Evolutionary conservation across 2,797 vertebrate genomes (phyloP), one percentile per base, ranked within the genome.

Genomic region (Muscicapa striata): DNA sequence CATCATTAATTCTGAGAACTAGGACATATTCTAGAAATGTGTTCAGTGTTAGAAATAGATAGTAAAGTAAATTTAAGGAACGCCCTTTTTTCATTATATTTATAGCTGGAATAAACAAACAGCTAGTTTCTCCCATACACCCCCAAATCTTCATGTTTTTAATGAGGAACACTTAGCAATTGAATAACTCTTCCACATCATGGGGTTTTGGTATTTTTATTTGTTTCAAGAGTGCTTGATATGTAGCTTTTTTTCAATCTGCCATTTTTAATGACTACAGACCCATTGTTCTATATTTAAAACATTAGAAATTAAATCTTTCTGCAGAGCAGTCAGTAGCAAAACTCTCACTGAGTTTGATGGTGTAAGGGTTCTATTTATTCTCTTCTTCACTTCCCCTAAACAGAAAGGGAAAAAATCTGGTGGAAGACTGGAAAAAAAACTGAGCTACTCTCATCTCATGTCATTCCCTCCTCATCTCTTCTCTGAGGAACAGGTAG

Each of bases 11-110:
- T 88, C 55, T 1, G 3, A 93, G 57, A 95, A 85, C 41, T 11
- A 73, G 15, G 19, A 51, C 26, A 4, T 54, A 66, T 52, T 67
- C 48, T 82, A 94, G 62, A 85, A 92, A 84, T 10, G 30, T 34
- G 22, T 58, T 89, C 54, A 68, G 13, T 29, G 26, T 64, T 63
- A 84, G 66, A 63, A 29, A 61, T 16, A 51, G n/a, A 24, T 15
- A 80, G 45, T 51, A 88, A 88, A 91, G 45, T 51, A 88, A 88
- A 91, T 59, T 68, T 63, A 83, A 86, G 36, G 24, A 92, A 81
- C 46, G 68, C 27, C 6, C 2, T 32, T 57, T 87, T 93, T 46
- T 22, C 3, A 13, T 73, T 86, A 4, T 57, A 66, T 64, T 90
- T 78, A 62, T 30, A 83, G 22, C 16, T 63, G 11, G 23, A 55